phyloP scores from a whole-genome alignment of 2,797 vertebrate genomes.

The Molossus alvarezi region DNA sequence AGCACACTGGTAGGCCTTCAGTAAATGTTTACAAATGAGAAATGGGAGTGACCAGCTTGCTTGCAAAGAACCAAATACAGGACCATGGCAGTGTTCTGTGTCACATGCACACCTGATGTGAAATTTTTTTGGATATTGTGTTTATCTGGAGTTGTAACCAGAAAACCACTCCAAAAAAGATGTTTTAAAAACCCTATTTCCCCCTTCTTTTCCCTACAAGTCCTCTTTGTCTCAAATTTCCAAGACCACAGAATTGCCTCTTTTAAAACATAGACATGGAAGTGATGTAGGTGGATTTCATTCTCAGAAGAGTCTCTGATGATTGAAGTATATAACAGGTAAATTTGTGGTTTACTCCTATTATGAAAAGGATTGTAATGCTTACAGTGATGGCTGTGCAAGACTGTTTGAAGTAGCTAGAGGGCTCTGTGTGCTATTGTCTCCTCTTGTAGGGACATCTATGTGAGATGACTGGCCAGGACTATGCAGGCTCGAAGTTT shows the following conservation, averaged over 20 bases:
- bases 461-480: constrained; percentile 86
- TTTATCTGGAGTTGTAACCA: neutral
- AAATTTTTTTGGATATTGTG: neutral
- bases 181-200: neutral
- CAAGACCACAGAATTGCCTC: neutral
- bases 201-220: neutral
- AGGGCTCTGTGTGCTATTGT: neutral
- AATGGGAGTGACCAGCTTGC: neutral
- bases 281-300: constrained; percentile 2
- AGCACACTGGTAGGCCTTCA: neutral
- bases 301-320: neutral
- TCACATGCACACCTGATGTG: too few species aligned
- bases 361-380: neutral
- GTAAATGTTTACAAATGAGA: constrained; percentile 47
- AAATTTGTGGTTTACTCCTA: neutral
- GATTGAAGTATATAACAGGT: neutral
- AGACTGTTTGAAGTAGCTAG: neutral
- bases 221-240: neutral
- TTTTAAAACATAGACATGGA: constrained; percentile 15
- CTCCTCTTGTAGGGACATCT: neutral
- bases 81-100: neutral
- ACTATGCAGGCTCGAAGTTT: constrained; percentile 82
- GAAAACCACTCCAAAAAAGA: neutral
- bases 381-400: neutral
- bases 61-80: neutral